A percentile compares a stretch with the other conserved stretches of the same genome.
Conservation (phyloP, 2,797 vertebrate species). For the Cichlasoma orientale region DNA sequence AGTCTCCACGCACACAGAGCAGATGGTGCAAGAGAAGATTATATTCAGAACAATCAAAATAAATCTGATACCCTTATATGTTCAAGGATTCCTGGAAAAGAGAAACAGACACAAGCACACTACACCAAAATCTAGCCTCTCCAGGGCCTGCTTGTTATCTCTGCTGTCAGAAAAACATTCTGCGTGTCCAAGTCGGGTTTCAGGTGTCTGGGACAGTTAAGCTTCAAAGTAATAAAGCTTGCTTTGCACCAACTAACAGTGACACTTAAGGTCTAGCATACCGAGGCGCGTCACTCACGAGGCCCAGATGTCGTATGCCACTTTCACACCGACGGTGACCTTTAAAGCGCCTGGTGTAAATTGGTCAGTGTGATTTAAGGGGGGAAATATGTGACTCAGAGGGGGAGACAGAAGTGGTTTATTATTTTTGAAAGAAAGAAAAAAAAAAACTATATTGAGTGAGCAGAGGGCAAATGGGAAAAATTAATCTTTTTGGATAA, state of each 20-base stretch:
- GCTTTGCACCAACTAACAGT: conserved; percentile 31
- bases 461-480: not conserved
- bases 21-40: conserved; percentile 62
- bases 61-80: conserved; percentile 55
- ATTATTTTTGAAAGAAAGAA: not conserved
- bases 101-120: not conserved
- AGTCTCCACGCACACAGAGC: conserved; percentile 30
- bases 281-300: conserved; percentile 45
- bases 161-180: conserved; percentile 15
- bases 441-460: not conserved
- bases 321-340: conserved; percentile 27
- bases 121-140: conserved; percentile 11
- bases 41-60: conserved; percentile 62
- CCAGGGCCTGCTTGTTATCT: conserved; percentile 23
- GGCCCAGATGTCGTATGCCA: conserved; percentile 26
- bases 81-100: conserved; percentile 40
- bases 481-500: not conserved
- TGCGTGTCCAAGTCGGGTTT: conserved; percentile 30
- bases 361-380: conserved; percentile 6
- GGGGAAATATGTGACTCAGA: not conserved
- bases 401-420: not conserved
- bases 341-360: conserved; percentile 32
- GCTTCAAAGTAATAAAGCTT: conserved; percentile 54
- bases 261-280: conserved; percentile 32
- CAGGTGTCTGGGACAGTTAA: conserved; percentile 55